Evolutionary conservation across 1,140 invertebrate genomes (phyloP), one percentile per base, ranked within the genome.

Genomic region (Achroia grisella): DNA sequence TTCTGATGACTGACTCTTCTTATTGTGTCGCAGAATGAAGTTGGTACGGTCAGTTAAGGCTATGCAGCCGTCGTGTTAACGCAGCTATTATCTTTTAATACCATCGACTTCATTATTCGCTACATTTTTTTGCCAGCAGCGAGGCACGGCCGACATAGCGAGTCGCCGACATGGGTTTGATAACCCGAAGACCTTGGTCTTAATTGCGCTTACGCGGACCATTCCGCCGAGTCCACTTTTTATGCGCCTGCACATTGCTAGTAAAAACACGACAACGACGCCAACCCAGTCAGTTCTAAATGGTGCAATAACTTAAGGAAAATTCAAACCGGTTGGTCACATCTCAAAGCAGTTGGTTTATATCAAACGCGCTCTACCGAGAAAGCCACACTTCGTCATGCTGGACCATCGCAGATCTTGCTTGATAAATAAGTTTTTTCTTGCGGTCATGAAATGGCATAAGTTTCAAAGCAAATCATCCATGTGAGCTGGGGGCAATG

Each of bases 151-250:
- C 50, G 59, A 62, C 61, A 61, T 52, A 58, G 58, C 62, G 56
- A 71, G 65, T 69, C 68, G 70, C 62, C 70, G 71, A 68, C 76
- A 67, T 68, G 76, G 64, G 80, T 84, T 84, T 84, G 80, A 84
- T 84, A 84, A 84, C 80, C 80, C 65, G 78, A 59, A 79, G 80
- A 84, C 80, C 78, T 82, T 84, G 78, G 78, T 82, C 76, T 84
- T 84, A 84, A 84, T 84, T 84, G 78, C 77, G 77, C 69, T 75
- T 69, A 65, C 76, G 71, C 80, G 69, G 76, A 73, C 80, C 71
- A 82, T 73, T 82, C 76, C 66, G 67, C 78, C 66, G 71, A 56
- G 80, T 62, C 76, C 70, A 79, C 75, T 84, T 84, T 84, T 82
- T 84, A 84, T 84, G 62, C 64, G 72, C 72, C 71, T 82, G 80